Evolutionary conservation across 2,888 invertebrate species (phyloP), one percentile per base, ranked within the genome.

Genomic region (Apamea sordens): DNA sequence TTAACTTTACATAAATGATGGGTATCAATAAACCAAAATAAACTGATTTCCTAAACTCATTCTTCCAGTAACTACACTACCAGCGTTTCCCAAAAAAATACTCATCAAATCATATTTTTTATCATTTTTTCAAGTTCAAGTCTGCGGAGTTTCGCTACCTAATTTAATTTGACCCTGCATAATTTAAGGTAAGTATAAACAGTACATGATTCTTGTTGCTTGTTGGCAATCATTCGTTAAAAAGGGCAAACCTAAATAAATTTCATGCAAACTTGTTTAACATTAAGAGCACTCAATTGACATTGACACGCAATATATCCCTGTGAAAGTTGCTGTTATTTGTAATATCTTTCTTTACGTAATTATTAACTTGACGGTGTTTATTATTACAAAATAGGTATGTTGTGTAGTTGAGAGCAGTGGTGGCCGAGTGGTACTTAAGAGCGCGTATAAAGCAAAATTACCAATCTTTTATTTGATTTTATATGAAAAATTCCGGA

Each of bases 281-380:
- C 68, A 75, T 41, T 59, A 73, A 68, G 32, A n/a, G 70, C 41
- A 61, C 61, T 41, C 2, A n/a, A 21, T 47, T 63, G 50, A 72
- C 72, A 82, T 82, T 82, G 82, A 82, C 82, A 77, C 24, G 21
- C 47, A 82, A 77, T 47, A 28, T 41, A 32, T 50, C n/a, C 36
- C 44, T 67, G 24, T 81, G 65, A 71, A 81, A 81, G 81, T 80
- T 59, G 59, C 15, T 50, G 50, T 24, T 4, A 61, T 44, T 70
- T 44, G 24, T 32, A 59, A 21, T 21, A 0, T 41, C 0, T 41
- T n/a, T 32, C 13, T 36, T 53, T 44, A 15, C 21, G 32, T n/a
- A 53, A 53, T 53, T 53, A 53, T 18, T 44, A 64, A 32, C 11
- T 13, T 24, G 28, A 7, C 32, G 24, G 44, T 50, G 13, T 69